Conservation (phyloP, 2,113 vertebrate genomes). For the Perca schrenkii region DNA sequence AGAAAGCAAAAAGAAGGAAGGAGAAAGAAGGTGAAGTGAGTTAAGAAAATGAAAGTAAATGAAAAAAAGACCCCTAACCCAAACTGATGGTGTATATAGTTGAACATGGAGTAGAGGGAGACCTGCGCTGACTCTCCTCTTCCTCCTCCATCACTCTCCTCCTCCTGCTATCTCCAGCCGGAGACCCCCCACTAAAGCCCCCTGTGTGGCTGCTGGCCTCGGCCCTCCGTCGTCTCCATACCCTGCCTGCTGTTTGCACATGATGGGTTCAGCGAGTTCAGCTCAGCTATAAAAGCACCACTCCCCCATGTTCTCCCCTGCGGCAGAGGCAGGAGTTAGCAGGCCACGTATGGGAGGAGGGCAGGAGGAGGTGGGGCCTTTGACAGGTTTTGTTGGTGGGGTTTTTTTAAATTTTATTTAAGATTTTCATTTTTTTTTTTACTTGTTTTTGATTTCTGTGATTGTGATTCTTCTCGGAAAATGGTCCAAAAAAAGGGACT, state of each 20-base stretch:
- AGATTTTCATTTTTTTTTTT: too few species aligned
- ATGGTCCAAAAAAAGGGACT: background rate
- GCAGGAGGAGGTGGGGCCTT: conserved; percentile 30
- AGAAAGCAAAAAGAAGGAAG: too few species aligned
- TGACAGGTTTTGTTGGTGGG: too few species aligned
- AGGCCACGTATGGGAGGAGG: background rate
- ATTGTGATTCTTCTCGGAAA: too few species aligned
- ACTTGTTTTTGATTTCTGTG: too few species aligned
- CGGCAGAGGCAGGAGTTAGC: conserved; percentile 52
- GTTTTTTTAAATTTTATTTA: too few species aligned
- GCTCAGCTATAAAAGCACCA: conserved; percentile 63
- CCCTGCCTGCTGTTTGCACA: conserved; percentile 66
- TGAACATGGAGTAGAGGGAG: background rate
- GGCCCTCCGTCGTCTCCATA: conserved; percentile 3
- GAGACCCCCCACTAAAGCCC: conserved; percentile 21
- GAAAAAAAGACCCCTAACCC: background rate
- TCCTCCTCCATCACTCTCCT: background rate
- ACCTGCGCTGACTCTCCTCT: background rate
- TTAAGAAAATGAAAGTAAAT: background rate
- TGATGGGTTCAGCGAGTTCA: conserved; percentile 77
- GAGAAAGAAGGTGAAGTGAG: conserved; percentile 18
- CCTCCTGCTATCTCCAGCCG: background rate
- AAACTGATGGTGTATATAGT: background rate
- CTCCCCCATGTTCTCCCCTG: background rate
- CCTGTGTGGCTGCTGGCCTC: conserved; percentile 40